Evolutionary conservation across 92 coral and sea anemone species (phyloP).

Genomic region (Parazoanthus darwini): DNA sequence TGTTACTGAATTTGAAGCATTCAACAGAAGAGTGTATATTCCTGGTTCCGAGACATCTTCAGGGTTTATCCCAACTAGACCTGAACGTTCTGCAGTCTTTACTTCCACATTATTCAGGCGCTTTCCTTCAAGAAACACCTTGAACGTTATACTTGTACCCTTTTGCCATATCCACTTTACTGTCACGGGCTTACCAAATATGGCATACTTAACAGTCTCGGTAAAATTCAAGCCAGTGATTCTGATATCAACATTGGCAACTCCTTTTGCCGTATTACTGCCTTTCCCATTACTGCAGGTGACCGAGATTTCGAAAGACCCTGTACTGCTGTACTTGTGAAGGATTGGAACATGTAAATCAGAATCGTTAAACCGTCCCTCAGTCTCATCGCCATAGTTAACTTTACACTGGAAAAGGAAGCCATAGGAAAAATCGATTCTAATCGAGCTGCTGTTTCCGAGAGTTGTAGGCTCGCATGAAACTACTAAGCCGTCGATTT

Average conservation of each 20-base stretch:
- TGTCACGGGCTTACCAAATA: constrained; percentile 44
- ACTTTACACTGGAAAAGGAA: constrained; percentile 60
- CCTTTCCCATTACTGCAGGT: constrained; percentile 54
- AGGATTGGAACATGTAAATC: constrained; percentile 50
- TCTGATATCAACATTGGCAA: constrained; percentile 59
- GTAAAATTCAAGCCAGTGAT: constrained; percentile 64
- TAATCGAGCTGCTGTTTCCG: constrained; percentile 55
- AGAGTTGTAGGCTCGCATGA: constrained; percentile 61
- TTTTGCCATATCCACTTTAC: constrained; percentile 71
- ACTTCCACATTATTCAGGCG: constrained; percentile 10
- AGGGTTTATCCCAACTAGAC: constrained; percentile 36
- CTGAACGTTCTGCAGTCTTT: constrained; percentile 4
- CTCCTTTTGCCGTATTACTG: constrained; percentile 14
- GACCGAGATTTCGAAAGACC: constrained; percentile 46
- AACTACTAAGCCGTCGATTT: constrained; percentile 58
- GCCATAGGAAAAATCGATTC: constrained; percentile 59
- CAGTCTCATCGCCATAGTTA: constrained; percentile 54
- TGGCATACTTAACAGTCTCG: constrained; percentile 7
- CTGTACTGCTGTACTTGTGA: constrained; percentile 51
- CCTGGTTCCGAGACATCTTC: constrained; percentile 63
- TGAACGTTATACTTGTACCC: constrained; percentile 62
- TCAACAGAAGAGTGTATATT: constrained; percentile 54
- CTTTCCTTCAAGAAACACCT: constrained; percentile 28
- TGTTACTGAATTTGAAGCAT: constrained; percentile 71
- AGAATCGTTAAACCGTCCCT: constrained; percentile 28